phyloP scores from a whole-genome alignment of 2,888 invertebrate genomes.

The Ditula angustiorana region DNA sequence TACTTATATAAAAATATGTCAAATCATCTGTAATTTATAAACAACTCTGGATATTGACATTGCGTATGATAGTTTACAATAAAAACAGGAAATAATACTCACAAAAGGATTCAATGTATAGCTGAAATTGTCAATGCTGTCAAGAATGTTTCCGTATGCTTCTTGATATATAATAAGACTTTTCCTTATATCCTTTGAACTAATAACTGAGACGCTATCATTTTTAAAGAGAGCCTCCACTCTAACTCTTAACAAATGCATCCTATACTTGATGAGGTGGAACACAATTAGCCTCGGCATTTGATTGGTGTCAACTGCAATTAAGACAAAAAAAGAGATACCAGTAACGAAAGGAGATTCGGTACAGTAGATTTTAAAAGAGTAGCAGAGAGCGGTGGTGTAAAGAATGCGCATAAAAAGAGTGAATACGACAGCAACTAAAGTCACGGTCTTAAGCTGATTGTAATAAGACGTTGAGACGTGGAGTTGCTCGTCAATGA shows the following conservation, averaged over 20 bases:
- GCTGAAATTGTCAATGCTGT: slow-evolving; percentile 13
- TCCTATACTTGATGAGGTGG: slow-evolving; percentile 21
- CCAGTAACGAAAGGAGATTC: slow-evolving; percentile 9
- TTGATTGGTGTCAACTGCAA: slow-evolving; percentile 34
- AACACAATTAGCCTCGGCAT: slow-evolving; percentile 34
- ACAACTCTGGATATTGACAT: too few relatives aligned
- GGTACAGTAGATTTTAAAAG: slow-evolving; percentile 22
- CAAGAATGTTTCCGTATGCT: slow-evolving; percentile 29
- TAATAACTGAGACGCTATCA: background rate
- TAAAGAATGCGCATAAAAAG: slow-evolving; percentile 27
- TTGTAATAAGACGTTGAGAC: slow-evolving; percentile 17
- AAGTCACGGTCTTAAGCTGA: slow-evolving; percentile 12
- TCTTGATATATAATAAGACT: slow-evolving; percentile 8
- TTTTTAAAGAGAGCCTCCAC: slow-evolving; percentile 18
- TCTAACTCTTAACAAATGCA: slow-evolving; percentile 23
- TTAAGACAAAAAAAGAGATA: slow-evolving; percentile 23
- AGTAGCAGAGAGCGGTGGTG: slow-evolving; percentile 25
- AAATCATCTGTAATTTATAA: too few relatives aligned
- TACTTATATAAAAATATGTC: too few relatives aligned
- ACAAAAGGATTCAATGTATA: slow-evolving; percentile 29
- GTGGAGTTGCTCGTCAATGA: slow-evolving; percentile 27
- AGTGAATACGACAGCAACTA: background rate
- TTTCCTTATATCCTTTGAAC: slow-evolving; percentile 6
- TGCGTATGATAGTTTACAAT: too few relatives aligned
- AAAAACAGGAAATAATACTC: slow-evolving; percentile 7